A percentile compares a stretch with the other conserved stretches of the same genome.
Conservation (phyloP, 2,888 invertebrate genomes). For the Epinotia brunnichana region DNA sequence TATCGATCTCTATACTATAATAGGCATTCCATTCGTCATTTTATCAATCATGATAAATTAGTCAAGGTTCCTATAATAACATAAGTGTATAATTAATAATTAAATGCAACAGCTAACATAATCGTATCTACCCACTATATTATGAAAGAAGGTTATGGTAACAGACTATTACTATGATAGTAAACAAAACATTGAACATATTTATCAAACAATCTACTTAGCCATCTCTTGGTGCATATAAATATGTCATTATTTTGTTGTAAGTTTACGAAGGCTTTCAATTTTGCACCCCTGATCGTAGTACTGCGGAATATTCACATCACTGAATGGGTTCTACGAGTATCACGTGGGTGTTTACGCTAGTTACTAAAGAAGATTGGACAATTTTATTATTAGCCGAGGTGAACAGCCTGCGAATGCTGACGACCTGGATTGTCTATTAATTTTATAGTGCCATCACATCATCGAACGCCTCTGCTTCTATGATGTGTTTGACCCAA, state of each 20-base stretch:
- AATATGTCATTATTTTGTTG: too few species aligned
- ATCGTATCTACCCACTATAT: not conserved
- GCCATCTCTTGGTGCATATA: not conserved
- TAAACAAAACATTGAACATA: not conserved
- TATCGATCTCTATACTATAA: constrained; percentile 21
- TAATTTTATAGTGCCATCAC: constrained; percentile 30
- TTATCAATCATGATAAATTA: constrained; percentile 19
- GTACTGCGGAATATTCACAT: constrained; percentile 22
- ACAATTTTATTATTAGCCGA: constrained; percentile 75
- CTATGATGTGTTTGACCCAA: constrained; percentile 32
- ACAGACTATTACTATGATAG: not conserved
- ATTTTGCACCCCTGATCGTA: not conserved
- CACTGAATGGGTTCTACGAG: constrained; percentile 53
- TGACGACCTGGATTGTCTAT: constrained; percentile 48
- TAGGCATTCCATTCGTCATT: constrained; percentile 23
- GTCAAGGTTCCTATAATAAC: constrained; percentile 19
- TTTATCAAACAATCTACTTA: not conserved
- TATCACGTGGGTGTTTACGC: constrained; percentile 59
- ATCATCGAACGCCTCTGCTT: constrained; percentile 13
- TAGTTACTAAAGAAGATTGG: constrained; percentile 62
- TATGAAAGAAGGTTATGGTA: not conserved
- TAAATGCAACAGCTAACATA: not conserved
- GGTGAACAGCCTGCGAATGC: constrained; percentile 68
- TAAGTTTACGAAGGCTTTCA: not conserved
- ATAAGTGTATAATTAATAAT: not conserved